Conservation (phyloP, 2,797 vertebrate genomes). For the Nothura maculosa region DNA sequence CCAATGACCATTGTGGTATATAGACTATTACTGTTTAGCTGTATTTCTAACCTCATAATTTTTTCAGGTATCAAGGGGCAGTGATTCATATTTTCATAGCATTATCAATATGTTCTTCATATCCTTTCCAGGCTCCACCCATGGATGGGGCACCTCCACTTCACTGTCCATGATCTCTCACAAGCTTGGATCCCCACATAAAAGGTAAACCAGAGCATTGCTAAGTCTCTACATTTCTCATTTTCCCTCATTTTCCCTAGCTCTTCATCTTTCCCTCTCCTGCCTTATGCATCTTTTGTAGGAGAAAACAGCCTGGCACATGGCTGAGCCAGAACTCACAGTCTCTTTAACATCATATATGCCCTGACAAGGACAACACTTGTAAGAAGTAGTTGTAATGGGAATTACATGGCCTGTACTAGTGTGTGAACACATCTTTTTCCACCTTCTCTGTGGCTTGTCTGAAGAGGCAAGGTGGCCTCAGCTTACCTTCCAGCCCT, state of each 20-base stretch:
- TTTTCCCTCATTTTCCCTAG: no score
- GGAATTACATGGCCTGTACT: not conserved
- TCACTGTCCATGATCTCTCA: not conserved
- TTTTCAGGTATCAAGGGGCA: not conserved
- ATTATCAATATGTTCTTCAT: not conserved
- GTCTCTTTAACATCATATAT: not conserved
- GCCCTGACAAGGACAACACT: not conserved
- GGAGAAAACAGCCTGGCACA: not conserved
- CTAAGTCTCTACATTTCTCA: not conserved
- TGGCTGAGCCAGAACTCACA: not conserved
- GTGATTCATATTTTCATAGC: not conserved
- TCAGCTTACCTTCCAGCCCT: not conserved
- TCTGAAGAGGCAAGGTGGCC: not conserved
- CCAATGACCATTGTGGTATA: not conserved
- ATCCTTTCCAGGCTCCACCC: not conserved
- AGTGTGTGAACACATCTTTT: not conserved
- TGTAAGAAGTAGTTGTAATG: not conserved
- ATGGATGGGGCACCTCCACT: not conserved
- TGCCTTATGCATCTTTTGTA: not conserved
- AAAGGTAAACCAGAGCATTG: not conserved
- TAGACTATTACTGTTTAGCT: not conserved
- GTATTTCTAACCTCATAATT: not conserved
- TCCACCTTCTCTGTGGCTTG: not conserved
- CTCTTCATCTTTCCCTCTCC: not conserved
- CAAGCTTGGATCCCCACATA: not conserved